Conservation (phyloP, 2,888 invertebrate species). For the Leptarthrus brevirostris region DNA sequence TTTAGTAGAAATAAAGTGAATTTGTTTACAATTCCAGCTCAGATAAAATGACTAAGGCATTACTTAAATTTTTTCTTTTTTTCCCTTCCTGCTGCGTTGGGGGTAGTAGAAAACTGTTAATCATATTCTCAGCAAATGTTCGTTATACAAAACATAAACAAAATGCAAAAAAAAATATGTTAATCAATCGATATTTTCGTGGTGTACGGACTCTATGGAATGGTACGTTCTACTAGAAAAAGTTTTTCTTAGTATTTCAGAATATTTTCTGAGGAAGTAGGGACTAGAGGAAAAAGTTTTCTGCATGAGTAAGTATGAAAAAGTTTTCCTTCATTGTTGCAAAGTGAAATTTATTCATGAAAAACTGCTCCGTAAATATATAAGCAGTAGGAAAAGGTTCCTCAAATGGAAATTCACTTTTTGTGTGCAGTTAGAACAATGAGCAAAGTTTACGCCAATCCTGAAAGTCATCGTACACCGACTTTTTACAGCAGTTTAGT, state of each 20-base stretch:
- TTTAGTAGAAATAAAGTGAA: too few relatives aligned
- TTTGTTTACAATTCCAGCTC: too few relatives aligned
- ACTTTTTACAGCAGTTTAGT: constrained; percentile 39
- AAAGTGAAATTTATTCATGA: constrained; percentile 48
- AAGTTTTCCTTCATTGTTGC: constrained; percentile 43
- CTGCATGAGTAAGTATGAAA: constrained; percentile 44
- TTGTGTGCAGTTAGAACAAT: constrained; percentile 36
- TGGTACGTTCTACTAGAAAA: constrained; percentile 20
- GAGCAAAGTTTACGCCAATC: constrained; percentile 34
- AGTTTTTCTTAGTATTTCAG: constrained; percentile 9
- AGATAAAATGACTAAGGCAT: too few relatives aligned
- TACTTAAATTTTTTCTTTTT: too few relatives aligned
- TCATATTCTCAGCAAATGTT: too few relatives aligned
- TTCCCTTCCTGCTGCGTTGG: too few relatives aligned
- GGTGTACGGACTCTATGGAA: constrained; percentile 9
- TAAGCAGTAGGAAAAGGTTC: constrained; percentile 23
- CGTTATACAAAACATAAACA: not conserved
- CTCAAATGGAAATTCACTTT: constrained; percentile 35
- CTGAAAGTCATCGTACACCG: constrained; percentile 39
- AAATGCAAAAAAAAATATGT: constrained; percentile 5
- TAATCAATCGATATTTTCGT: constrained; percentile 23
- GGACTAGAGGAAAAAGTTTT: constrained; percentile 13
- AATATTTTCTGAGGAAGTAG: not conserved
- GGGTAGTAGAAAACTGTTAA: too few relatives aligned
- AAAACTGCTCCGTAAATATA: constrained; percentile 45